A percentile compares a stretch with the other conserved stretches of the same genome.
Evolutionary conservation across 2,888 invertebrate genomes (phyloP).

Genomic region (Eupithecia exiguata): DNA sequence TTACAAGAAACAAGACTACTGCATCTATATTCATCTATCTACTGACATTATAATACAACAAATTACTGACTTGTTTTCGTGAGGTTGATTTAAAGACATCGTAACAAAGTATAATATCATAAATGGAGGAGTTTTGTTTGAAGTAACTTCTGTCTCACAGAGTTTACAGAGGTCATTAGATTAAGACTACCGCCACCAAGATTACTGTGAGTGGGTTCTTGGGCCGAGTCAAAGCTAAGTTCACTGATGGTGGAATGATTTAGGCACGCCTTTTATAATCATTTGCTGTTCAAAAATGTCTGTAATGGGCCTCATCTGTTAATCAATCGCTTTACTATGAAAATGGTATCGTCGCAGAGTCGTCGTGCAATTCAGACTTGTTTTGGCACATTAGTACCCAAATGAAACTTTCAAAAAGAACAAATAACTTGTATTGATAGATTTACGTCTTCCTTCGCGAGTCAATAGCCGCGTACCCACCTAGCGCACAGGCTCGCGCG

Average conservation of each 20-base stretch:
- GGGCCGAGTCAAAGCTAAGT: conserved; percentile 61
- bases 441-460: too few species aligned
- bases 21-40: conserved; percentile 54
- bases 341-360: not conserved
- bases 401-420: too few species aligned
- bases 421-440: too few species aligned
- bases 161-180: conserved; percentile 68
- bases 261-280: conserved; percentile 75
- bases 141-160: conserved; percentile 62
- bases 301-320: not conserved
- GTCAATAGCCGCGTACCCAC: too few species aligned
- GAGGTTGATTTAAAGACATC: not conserved
- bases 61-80: not conserved
- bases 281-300: conserved; percentile 56
- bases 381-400: too few species aligned
- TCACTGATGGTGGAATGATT: conserved; percentile 55
- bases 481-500: too few species aligned
- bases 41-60: conserved; percentile 39
- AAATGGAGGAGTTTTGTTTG: conserved; percentile 58
- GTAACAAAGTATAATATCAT: not conserved
- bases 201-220: conserved; percentile 70
- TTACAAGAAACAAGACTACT: conserved; percentile 53
- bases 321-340: not conserved
- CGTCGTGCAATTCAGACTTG: too few species aligned
- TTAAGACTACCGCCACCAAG: conserved; percentile 64